These are phyloP conservation scores for Pollenia labialis DNA, from an alignment of 2,888 invertebrate genomes.

Conservation along the genomic window DNA sequence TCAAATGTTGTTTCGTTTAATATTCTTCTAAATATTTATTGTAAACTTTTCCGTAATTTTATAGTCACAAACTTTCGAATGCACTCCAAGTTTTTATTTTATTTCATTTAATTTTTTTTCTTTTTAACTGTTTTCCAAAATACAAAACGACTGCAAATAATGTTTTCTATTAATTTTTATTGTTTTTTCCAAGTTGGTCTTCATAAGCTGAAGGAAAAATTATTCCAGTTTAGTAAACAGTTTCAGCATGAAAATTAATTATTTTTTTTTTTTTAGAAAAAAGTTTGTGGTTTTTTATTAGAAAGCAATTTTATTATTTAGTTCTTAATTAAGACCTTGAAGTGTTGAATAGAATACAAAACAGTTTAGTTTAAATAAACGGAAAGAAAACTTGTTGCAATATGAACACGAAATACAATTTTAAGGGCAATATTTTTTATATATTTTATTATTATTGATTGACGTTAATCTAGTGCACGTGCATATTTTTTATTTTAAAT, in stretches of 20 bases:
- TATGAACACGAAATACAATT: too few species aligned
- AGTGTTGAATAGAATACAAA: background rate
- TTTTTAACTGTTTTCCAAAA: background rate
- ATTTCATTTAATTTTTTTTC: conserved; percentile 2
- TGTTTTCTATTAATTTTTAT: conserved; percentile 34
- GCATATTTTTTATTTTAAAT: too few species aligned
- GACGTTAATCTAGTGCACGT: too few species aligned
- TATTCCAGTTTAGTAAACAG: background rate
- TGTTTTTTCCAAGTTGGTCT: conserved; percentile 28
- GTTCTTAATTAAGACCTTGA: background rate
- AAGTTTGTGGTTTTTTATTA: conserved; percentile 9
- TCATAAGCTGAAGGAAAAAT: background rate
- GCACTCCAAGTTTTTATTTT: conserved; percentile 2
- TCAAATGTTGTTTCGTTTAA: background rate
- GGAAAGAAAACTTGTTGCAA: too few species aligned
- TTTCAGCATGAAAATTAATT: background rate
- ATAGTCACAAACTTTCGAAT: background rate
- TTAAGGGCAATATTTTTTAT: too few species aligned
- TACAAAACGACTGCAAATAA: conserved; percentile 26
- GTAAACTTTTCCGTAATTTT: background rate
- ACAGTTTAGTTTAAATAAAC: too few species aligned
- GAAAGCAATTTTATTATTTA: background rate
- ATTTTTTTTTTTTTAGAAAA: background rate
- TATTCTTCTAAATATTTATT: background rate
- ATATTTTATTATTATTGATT: too few species aligned